Percentiles rank a stretch among this genome's conserved stretches.
Conservation (phyloP, 2,888 invertebrate genomes). For the Marasmarcha lunaedactyla region DNA sequence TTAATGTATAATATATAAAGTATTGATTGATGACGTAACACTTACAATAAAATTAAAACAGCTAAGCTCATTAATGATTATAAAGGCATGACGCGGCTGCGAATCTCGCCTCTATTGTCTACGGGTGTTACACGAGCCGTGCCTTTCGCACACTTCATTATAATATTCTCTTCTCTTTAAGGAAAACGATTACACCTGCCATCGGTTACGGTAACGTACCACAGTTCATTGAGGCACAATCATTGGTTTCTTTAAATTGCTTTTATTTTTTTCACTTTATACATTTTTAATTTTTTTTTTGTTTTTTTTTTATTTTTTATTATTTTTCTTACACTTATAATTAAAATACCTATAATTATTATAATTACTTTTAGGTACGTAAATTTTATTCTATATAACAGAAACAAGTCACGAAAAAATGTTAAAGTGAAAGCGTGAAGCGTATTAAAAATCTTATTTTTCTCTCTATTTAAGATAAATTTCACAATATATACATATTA, state of each 20-base stretch:
- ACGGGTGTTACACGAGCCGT: constrained; percentile 33
- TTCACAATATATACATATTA: constrained; percentile 68
- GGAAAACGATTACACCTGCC: constrained; percentile 60
- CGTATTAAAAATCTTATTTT: constrained; percentile 56
- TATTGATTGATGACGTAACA: constrained; percentile 68
- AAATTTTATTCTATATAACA: constrained; percentile 69
- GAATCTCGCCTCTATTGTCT: constrained; percentile 50
- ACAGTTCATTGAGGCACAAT: constrained; percentile 71
- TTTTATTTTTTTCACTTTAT: constrained; percentile 41
- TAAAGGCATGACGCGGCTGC: constrained; percentile 54
- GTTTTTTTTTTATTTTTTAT: constrained; percentile 20
- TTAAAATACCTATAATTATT: constrained; percentile 50
- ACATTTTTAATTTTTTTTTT: constrained; percentile 28
- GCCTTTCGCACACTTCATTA: constrained; percentile 51
- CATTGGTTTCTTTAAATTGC: constrained; percentile 69
- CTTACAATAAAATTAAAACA: constrained; percentile 67
- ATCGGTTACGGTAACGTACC: constrained; percentile 69
- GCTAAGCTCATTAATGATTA: constrained; percentile 70
- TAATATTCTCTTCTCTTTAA: constrained; percentile 38
- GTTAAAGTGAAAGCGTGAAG: constrained; percentile 67
- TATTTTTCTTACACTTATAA: constrained; percentile 37
- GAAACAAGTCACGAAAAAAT: constrained; percentile 66
- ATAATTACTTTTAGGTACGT: constrained; percentile 69
- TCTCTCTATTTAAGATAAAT: constrained; percentile 39
- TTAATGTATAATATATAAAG: constrained; percentile 53